These are phyloP conservation scores for Bilobella aurantiaca DNA, from an alignment of 1,140 invertebrate genomes.

Conservation along the genomic window DNA sequence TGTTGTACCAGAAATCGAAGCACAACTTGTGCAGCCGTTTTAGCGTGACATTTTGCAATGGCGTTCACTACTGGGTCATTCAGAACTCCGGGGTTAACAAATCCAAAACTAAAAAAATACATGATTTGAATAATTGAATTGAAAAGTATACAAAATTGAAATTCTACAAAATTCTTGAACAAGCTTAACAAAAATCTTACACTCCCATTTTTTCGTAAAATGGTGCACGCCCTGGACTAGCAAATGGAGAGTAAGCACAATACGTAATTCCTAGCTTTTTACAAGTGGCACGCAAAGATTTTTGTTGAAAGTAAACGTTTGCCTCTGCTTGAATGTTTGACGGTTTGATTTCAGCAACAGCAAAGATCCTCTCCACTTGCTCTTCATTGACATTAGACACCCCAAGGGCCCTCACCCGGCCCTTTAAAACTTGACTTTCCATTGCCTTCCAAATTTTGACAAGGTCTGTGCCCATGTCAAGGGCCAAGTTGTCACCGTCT, in stretches of 20 bases:
- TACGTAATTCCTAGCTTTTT: conserved; percentile 29
- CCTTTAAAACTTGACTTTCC: conserved; percentile 15
- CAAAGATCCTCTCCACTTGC: conserved; percentile 43
- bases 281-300: conserved; percentile 40
- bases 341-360: conserved; percentile 54
- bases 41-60: conserved; percentile 37
- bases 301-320: conserved; percentile 44
- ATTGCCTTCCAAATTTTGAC: conserved; percentile 41
- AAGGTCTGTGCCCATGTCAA: conserved; percentile 18
- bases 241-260: conserved; percentile 67
- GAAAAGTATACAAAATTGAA: no score
- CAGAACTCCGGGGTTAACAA: conserved; percentile 33
- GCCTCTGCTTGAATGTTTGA: conserved; percentile 44
- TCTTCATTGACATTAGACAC: conserved; percentile 49
- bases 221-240: conserved; percentile 48
- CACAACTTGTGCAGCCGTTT: conserved; percentile 41
- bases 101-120: not conserved
- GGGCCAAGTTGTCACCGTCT: conserved; percentile 29
- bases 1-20: conserved; percentile 40
- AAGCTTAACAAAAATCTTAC: not conserved
- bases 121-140: no score
- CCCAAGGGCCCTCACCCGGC: conserved; percentile 39
- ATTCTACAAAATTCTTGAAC: not conserved
- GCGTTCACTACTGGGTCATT: conserved; percentile 37
- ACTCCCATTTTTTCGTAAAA: conserved; percentile 8